These are phyloP conservation scores for Sycon ciliatum DNA, from an alignment of 37 sponge, comb jelly and placozoan species.

Conservation along the genomic window DNA sequence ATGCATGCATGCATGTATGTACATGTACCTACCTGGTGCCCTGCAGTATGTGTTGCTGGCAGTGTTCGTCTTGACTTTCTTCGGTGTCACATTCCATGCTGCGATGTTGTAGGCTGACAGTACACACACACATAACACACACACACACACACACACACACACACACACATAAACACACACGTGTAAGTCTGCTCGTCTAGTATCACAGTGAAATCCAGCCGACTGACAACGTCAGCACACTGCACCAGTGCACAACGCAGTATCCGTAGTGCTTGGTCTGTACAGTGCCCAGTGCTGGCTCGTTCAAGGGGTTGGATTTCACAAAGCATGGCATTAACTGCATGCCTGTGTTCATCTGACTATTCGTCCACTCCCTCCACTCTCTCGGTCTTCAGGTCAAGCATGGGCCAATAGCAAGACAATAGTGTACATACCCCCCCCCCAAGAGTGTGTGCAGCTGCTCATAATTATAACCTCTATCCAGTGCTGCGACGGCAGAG, in stretches of 20 bases:
- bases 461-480: no score
- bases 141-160: not conserved
- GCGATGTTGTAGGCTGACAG: slow-evolving; percentile 47
- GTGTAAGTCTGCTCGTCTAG: no score
- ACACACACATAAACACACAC: slow-evolving; percentile 13
- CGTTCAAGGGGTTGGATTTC: not conserved
- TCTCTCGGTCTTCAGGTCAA: not conserved
- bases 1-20: not conserved
- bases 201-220: no score
- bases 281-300: no score
- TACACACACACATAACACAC: not conserved
- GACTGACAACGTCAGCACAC: no score
- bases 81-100: slow-evolving; percentile 51
- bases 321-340: not conserved
- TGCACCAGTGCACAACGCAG: no score
- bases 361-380: not conserved
- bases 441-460: no score
- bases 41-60: slow-evolving; percentile 41
- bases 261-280: no score
- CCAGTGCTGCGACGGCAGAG: no score
- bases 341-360: not conserved
- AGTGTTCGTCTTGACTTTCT: slow-evolving; percentile 53
- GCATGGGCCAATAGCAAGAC: no score
- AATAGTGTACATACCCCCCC: no score
- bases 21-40: slow-evolving; percentile 48